Percentiles rank a stretch among this genome's conserved stretches.
phyloP scores from a whole-genome alignment of 64 coral and sea anemone genomes.

The Exaiptasia diaphana region DNA sequence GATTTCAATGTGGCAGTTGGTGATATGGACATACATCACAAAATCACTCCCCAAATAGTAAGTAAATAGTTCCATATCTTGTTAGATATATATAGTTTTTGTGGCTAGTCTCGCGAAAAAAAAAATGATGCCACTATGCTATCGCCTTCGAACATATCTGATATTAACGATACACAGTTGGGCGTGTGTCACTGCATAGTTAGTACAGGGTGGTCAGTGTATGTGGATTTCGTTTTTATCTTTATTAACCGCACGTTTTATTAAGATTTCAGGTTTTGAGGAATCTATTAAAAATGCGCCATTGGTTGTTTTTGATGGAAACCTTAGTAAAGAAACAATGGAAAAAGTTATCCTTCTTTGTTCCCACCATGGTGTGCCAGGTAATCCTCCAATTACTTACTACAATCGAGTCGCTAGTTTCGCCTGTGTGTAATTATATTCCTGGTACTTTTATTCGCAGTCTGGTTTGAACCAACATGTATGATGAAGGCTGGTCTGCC shows the following conservation, averaged over 20 bases:
- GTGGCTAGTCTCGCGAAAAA: background rate
- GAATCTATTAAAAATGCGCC: conserved; percentile 85
- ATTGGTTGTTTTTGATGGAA: conserved; percentile 79
- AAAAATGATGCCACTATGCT: too few relatives aligned
- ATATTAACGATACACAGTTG: too few relatives aligned
- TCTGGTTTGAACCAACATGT: conserved; percentile 94
- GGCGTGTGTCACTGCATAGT: too few relatives aligned
- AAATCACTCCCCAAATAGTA: conserved; percentile 69
- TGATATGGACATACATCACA: conserved; percentile 91
- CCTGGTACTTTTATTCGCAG: conserved; percentile 51
- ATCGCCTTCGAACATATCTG: too few relatives aligned
- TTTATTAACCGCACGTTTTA: too few relatives aligned
- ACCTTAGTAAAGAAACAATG: conserved; percentile 67
- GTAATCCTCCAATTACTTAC: conserved; percentile 25
- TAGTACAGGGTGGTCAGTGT: too few relatives aligned
- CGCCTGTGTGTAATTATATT: too few relatives aligned
- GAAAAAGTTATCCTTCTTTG: conserved; percentile 64
- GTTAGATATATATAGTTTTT: background rate
- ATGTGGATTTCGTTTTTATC: too few relatives aligned
- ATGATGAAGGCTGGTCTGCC: conserved; percentile 78
- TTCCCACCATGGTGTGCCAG: conserved; percentile 68
- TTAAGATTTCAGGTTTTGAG: conserved; percentile 79
- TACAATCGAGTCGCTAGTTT: background rate
- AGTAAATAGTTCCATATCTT: background rate
- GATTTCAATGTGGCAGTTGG: conserved; percentile 78